phyloP scores from a whole-genome alignment of 23 tunicate species.

The Halocynthia aurantium region DNA sequence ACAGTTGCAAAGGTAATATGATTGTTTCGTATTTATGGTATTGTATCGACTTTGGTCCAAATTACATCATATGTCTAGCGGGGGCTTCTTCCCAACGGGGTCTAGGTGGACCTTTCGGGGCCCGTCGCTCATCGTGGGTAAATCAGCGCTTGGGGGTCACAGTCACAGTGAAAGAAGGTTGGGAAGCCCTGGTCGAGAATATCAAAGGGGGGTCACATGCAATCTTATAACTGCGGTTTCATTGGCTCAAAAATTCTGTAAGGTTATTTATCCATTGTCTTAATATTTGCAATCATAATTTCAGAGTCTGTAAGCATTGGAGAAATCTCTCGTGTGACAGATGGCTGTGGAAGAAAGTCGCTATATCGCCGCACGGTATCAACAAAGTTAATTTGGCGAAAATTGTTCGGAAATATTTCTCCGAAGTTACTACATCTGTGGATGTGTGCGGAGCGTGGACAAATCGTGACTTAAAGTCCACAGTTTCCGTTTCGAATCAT shows the following conservation, averaged over 20 bases:
- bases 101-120: no score
- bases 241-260: no score
- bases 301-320: constrained; percentile 80
- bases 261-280: neutral
- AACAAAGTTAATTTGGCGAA: constrained; percentile 27
- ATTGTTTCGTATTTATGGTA: no score
- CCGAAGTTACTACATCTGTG: constrained; percentile 38
- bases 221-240: no score
- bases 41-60: no score
- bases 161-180: no score
- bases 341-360: constrained; percentile 66
- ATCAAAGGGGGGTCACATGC: no score
- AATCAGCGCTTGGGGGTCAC: no score
- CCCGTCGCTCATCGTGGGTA: no score
- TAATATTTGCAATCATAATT: neutral
- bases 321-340: constrained; percentile 32
- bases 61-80: no score
- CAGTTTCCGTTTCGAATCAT: constrained; percentile 40
- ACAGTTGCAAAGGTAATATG: constrained; percentile 26
- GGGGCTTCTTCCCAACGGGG: no score
- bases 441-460: constrained; percentile 62
- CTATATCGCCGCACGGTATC: constrained; percentile 47
- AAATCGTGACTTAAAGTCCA: neutral
- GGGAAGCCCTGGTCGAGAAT: no score
- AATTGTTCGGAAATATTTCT: constrained; percentile 53